Percentiles rank a stretch among this genome's conserved stretches.
These are phyloP conservation scores for Ornithoptera priamus DNA, from an alignment of 2,888 invertebrate genomes.

Conservation along the genomic window DNA sequence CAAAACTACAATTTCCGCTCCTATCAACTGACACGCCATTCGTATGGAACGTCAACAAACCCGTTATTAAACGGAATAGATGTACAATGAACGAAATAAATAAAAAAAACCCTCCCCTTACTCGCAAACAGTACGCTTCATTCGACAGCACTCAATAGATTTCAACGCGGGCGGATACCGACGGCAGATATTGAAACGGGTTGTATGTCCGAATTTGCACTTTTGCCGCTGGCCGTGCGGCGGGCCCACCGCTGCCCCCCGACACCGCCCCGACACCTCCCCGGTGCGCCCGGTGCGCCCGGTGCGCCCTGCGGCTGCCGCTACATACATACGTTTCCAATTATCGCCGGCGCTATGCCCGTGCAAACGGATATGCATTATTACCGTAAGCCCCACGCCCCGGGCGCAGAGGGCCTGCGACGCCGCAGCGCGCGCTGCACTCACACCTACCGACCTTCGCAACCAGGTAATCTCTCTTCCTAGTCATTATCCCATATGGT, in stretches of 20 bases:
- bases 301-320: conserved; percentile 22
- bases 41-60: conserved; percentile 13
- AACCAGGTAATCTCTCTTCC: background rate
- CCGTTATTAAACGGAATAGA: conserved; percentile 22
- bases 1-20: background rate
- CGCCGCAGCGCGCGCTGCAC: background rate
- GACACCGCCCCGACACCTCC: background rate
- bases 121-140: conserved; percentile 1
- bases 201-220: conserved; percentile 25
- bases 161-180: conserved; percentile 21
- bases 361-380: conserved; percentile 50
- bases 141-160: conserved; percentile 23
- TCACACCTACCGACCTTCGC: background rate
- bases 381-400: conserved; percentile 34
- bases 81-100: conserved; percentile 6
- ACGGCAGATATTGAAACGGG: conserved; percentile 22
- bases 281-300: background rate
- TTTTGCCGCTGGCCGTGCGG: conserved; percentile 20
- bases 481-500: too few relatives aligned
- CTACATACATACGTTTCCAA: conserved; percentile 56
- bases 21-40: conserved; percentile 6
- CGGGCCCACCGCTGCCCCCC: background rate
- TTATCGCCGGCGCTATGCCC: conserved; percentile 48
- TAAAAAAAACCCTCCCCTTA: background rate
- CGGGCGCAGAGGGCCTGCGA: conserved; percentile 3